Percentiles rank a stretch among this genome's conserved stretches.
Evolutionary conservation across 2,888 invertebrate species (phyloP).

Genomic region (Drosophila flavopinicola): DNA sequence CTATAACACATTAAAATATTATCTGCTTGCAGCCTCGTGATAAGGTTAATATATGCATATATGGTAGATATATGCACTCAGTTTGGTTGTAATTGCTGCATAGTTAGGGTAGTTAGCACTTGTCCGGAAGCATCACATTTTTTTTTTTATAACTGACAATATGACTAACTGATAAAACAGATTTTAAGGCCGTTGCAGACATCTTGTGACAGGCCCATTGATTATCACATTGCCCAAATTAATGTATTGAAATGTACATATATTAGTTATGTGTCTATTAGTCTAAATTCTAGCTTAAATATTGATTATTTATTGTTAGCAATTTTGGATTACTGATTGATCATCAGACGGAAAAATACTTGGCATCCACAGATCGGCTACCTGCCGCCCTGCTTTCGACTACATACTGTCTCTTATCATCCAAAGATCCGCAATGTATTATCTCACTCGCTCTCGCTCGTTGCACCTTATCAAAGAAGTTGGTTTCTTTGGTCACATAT

Average conservation of each 20-base stretch:
- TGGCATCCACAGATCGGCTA: slow-evolving; percentile 15
- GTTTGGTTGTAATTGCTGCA: neutral
- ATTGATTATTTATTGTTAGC: slow-evolving; percentile 31
- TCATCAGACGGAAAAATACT: slow-evolving; percentile 63
- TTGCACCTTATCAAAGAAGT: slow-evolving; percentile 20
- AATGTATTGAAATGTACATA: neutral
- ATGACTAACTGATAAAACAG: slow-evolving; percentile 1
- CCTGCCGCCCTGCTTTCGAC: neutral
- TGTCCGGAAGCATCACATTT: slow-evolving; percentile 11
- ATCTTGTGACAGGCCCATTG: slow-evolving; percentile 36
- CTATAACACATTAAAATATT: slow-evolving; percentile 9
- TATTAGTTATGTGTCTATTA: neutral
- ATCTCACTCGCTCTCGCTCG: slow-evolving; percentile 9
- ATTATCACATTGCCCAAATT: slow-evolving; percentile 24
- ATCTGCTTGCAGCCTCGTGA: slow-evolving; percentile 2
- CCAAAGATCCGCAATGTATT: slow-evolving; percentile 12
- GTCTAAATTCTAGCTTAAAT: slow-evolving; percentile 48
- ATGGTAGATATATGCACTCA: neutral
- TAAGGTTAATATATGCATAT: slow-evolving; percentile 10
- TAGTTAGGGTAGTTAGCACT: slow-evolving; percentile 30
- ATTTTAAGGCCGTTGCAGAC: neutral
- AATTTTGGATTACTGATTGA: slow-evolving; percentile 8
- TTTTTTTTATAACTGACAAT: neutral
- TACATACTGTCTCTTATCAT: slow-evolving; percentile 16
- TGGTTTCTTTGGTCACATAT: slow-evolving; percentile 4